phyloP scores from a whole-genome alignment of 2,888 invertebrate genomes.

The Leucozona laternaria region DNA sequence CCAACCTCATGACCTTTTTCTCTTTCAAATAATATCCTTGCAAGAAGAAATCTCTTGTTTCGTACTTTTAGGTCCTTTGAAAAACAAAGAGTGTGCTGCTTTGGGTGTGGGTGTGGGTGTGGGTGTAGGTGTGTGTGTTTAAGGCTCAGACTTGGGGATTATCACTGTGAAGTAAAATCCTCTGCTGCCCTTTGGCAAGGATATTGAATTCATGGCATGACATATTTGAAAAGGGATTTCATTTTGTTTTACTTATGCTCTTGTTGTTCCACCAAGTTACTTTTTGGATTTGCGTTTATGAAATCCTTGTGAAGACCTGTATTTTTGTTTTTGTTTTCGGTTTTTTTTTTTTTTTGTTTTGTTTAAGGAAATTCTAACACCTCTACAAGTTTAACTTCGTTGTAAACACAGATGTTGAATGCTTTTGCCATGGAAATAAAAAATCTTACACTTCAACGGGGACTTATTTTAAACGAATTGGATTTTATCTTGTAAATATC shows the following conservation, averaged over 20 bases:
- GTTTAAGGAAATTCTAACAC: not conserved
- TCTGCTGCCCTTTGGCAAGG: slow-evolving; percentile 57
- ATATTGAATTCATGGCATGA: slow-evolving; percentile 68
- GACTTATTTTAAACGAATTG: slow-evolving; percentile 53
- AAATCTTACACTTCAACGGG: slow-evolving; percentile 59
- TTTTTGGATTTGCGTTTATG: slow-evolving; percentile 42
- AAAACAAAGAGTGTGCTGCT: not conserved
- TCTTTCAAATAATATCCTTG: slow-evolving; percentile 20
- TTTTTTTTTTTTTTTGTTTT: not conserved
- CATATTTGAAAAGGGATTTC: slow-evolving; percentile 62
- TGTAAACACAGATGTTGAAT: slow-evolving; percentile 57
- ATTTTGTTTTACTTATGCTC: slow-evolving; percentile 38
- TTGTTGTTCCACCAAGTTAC: slow-evolving; percentile 27
- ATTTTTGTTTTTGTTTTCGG: not conserved
- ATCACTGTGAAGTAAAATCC: slow-evolving; percentile 51
- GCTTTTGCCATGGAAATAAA: slow-evolving; percentile 52
- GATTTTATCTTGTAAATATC: slow-evolving; percentile 51
- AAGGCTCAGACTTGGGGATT: slow-evolving; percentile 32
- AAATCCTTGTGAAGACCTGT: slow-evolving; percentile 41
- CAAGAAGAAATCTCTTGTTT: slow-evolving; percentile 25
- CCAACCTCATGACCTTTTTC: not conserved
- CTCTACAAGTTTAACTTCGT: slow-evolving; percentile 11
- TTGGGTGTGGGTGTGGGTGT: not conserved
- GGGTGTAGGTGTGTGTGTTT: not conserved
- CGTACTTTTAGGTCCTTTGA: not conserved